These are phyloP conservation scores for Alethe castanea DNA, from an alignment of 2,113 vertebrate species.

Conservation along the genomic window DNA sequence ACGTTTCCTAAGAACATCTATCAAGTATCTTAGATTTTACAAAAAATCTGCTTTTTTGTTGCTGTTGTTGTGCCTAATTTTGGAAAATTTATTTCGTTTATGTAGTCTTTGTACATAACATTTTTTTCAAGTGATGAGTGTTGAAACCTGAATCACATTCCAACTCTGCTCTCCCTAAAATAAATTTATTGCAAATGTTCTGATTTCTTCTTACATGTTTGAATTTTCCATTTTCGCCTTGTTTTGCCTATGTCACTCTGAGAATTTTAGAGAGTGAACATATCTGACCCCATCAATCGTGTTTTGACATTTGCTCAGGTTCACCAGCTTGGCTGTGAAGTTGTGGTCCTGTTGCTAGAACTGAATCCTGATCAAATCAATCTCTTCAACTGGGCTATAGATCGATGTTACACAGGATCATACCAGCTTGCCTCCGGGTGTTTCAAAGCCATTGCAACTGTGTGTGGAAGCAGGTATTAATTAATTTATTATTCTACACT, in stretches of 20 bases:
- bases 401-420: slow-evolving; percentile 96
- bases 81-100: neutral
- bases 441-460: slow-evolving; percentile 97
- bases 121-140: neutral
- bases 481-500: neutral
- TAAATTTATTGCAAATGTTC: neutral
- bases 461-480: slow-evolving; percentile 93
- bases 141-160: neutral
- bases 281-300: neutral
- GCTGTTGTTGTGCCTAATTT: neutral
- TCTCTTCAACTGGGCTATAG: slow-evolving; percentile 98
- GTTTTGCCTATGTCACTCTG: neutral
- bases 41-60: neutral
- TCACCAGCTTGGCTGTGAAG: slow-evolving; percentile 95
- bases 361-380: slow-evolving; percentile 97
- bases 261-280: neutral
- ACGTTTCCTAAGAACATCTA: neutral
- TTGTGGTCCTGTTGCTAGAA: slow-evolving; percentile 92
- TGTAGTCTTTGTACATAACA: neutral
- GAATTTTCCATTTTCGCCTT: fast-evolving
- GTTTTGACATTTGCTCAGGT: slow-evolving; percentile 74
- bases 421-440: slow-evolving; percentile 96
- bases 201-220: neutral
- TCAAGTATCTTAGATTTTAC: neutral
- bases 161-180: neutral